A percentile compares a stretch with the other conserved stretches of the same genome.
These are phyloP conservation scores for Synodontis membranacea DNA, from an alignment of 2,113 vertebrate species.

Conservation along the genomic window DNA sequence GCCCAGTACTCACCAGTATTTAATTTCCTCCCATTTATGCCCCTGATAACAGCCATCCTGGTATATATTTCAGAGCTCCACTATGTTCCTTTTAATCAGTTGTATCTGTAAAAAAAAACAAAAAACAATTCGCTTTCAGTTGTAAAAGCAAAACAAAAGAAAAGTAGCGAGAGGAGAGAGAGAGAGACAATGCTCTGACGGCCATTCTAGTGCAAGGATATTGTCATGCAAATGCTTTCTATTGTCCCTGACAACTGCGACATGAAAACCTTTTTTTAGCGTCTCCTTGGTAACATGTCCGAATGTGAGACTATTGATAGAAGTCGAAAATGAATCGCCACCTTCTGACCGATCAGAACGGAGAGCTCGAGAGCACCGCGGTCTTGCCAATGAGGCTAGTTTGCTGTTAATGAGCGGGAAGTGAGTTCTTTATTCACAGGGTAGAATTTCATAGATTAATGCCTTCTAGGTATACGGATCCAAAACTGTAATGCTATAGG, in stretches of 20 bases:
- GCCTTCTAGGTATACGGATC: background rate
- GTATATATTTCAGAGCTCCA: conserved; percentile 36
- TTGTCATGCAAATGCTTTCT: conserved; percentile 48
- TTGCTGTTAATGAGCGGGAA: background rate
- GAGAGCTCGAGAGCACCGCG: background rate
- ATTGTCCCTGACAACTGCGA: conserved; percentile 34
- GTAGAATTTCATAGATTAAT: background rate
- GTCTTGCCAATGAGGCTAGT: background rate
- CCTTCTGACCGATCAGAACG: background rate
- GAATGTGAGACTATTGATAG: conserved; percentile 4
- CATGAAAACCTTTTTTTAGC: background rate
- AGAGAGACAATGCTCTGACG: background rate
- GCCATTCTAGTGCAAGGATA: conserved; percentile 11
- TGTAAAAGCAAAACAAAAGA: conserved; percentile 36
- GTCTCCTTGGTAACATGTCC: conserved; percentile 28
- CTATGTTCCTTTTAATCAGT: background rate
- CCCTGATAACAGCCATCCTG: conserved; percentile 18
- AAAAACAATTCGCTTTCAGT: conserved; percentile 11
- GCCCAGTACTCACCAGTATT: background rate
- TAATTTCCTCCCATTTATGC: conserved; percentile 38
- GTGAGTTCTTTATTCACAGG: background rate
- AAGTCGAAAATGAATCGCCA: background rate
- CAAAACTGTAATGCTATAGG: background rate
- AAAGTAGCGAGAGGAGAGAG: background rate
- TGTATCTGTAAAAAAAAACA: background rate